phyloP scores from a whole-genome alignment of 2,797 vertebrate genomes.

The Acanthurus tractus region DNA sequence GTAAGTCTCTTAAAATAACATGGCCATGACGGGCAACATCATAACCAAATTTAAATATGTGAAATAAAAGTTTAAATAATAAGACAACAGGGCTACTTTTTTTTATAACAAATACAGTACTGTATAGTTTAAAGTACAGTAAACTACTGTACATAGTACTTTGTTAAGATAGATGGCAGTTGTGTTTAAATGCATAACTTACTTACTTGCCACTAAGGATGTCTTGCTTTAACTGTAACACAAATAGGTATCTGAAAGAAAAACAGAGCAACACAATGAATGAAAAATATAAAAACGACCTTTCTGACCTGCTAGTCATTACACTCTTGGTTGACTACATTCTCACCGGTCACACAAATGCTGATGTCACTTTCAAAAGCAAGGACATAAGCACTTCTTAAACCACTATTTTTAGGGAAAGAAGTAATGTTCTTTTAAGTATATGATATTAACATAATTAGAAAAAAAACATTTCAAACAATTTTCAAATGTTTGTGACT shows the following conservation, averaged over 20 bases:
- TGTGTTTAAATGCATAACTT: neutral
- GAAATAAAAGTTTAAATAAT: neutral
- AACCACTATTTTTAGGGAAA: too few relatives aligned
- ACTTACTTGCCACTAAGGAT: conserved; percentile 98
- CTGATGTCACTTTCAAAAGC: too few relatives aligned
- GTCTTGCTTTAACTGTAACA: conserved; percentile 97
- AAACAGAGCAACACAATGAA: neutral
- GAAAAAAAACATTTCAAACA: neutral
- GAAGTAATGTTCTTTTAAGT: too few relatives aligned
- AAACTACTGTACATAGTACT: neutral
- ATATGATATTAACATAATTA: neutral
- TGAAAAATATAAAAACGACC: too few relatives aligned
- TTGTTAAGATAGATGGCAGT: neutral
- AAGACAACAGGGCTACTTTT: neutral
- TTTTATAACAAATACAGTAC: neutral
- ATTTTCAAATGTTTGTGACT: neutral
- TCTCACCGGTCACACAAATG: too few relatives aligned
- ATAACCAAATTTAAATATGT: neutral
- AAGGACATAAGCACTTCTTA: too few relatives aligned
- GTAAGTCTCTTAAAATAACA: conserved; percentile 15
- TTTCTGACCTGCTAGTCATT: too few relatives aligned
- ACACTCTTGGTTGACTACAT: too few relatives aligned
- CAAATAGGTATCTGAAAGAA: conserved; percentile 94
- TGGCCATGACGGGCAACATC: conserved; percentile 3
- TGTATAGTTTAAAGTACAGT: too few relatives aligned